Conservation (phyloP, 2,113 vertebrate species). For the Mionectes macconnelli region DNA sequence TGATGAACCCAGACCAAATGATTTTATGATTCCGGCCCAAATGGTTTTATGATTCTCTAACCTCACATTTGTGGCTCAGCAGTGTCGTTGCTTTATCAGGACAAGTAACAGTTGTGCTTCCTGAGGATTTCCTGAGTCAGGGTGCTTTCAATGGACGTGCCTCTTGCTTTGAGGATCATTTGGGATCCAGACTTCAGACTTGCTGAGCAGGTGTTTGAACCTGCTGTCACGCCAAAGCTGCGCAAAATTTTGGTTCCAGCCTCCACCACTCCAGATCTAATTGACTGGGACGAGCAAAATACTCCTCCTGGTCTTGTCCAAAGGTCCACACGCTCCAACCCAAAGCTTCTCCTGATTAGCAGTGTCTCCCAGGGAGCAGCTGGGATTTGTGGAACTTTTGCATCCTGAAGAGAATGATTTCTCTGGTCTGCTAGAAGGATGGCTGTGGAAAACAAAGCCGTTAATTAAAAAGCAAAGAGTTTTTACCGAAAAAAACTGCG, state of each 20-base stretch:
- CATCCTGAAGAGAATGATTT: neutral
- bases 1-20: accelerated
- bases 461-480: neutral
- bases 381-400: constrained; percentile 7
- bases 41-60: neutral
- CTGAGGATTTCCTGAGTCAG: neutral
- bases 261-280: neutral
- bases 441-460: neutral
- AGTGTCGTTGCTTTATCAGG: neutral
- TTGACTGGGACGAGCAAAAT: neutral
- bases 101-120: neutral
- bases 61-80: neutral
- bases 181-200: neutral
- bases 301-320: neutral
- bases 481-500: neutral
- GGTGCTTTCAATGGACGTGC: neutral
- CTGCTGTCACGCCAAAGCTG: neutral
- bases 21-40: neutral
- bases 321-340: neutral
- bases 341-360: neutral
- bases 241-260: neutral
- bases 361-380: neutral
- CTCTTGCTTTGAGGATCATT: neutral
- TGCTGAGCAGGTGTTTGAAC: neutral
- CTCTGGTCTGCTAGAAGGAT: neutral